Conservation (phyloP, 2,888 invertebrate genomes). For the Drosophila atripex region DNA sequence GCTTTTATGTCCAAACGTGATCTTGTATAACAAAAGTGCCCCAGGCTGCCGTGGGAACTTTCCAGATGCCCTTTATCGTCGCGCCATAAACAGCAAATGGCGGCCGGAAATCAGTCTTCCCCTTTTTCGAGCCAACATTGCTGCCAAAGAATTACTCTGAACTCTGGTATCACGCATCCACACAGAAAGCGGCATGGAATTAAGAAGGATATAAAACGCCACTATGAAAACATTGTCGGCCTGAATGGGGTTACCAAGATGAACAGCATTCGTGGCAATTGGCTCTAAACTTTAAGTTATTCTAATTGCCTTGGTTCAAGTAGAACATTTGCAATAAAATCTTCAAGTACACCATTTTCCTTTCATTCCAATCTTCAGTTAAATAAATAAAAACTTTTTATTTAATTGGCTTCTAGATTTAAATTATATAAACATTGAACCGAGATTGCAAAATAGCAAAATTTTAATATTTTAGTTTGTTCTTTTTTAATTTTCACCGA, state of each 20-base stretch:
- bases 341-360: too few relatives aligned
- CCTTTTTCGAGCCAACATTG: background rate
- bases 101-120: slow-evolving; percentile 53
- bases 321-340: too few relatives aligned
- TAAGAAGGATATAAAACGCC: slow-evolving; percentile 51
- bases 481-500: too few relatives aligned
- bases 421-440: too few relatives aligned
- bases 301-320: background rate
- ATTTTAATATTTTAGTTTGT: too few relatives aligned
- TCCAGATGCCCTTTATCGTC: slow-evolving; percentile 50
- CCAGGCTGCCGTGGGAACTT: slow-evolving; percentile 61
- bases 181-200: slow-evolving; percentile 52
- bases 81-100: slow-evolving; percentile 53
- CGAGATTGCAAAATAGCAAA: too few relatives aligned
- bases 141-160: slow-evolving; percentile 23
- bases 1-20: slow-evolving; percentile 71
- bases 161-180: slow-evolving; percentile 56
- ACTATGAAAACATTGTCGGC: slow-evolving; percentile 56
- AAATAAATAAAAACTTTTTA: too few relatives aligned
- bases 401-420: too few relatives aligned
- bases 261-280: background rate
- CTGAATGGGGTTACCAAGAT: slow-evolving; percentile 19
- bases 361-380: too few relatives aligned
- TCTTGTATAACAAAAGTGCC: slow-evolving; percentile 55
- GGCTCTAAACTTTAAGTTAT: background rate